These are phyloP conservation scores for Neomonachus schauinslandi DNA, from an alignment of 2,113 vertebrate genomes.

Conservation along the genomic window DNA sequence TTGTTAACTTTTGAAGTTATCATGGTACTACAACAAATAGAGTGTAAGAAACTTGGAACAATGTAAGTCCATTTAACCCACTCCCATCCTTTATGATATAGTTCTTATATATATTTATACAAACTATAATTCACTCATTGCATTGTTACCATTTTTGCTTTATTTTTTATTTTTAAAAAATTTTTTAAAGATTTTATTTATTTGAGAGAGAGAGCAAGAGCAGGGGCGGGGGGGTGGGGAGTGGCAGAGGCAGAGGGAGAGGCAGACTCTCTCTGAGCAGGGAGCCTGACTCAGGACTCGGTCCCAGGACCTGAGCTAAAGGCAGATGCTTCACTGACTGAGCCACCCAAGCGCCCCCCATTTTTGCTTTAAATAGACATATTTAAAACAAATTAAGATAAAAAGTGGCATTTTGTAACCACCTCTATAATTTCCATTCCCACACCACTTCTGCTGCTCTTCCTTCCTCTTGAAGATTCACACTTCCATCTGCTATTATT, in stretches of 20 bases:
- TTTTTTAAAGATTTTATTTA: background rate
- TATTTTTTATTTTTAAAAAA: background rate
- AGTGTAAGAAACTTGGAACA: background rate
- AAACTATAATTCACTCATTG: background rate
- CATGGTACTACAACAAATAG: background rate
- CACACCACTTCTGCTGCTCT: background rate
- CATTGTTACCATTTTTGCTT: background rate
- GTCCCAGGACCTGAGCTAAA: background rate
- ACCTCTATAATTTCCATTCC: background rate
- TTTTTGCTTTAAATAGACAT: background rate
- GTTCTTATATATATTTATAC: background rate
- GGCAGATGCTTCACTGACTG: background rate
- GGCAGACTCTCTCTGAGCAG: background rate
- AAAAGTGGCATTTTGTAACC: background rate
- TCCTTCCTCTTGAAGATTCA: background rate
- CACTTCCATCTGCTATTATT: background rate
- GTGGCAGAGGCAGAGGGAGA: too few species aligned
- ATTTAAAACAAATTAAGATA: background rate
- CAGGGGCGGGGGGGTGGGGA: too few species aligned
- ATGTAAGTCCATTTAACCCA: background rate
- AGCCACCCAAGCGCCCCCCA: background rate
- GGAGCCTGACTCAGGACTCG: fast-evolving
- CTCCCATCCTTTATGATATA: background rate
- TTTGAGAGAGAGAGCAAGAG: background rate
- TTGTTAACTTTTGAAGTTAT: background rate